These are phyloP conservation scores for Hypothenemus hampei DNA, from an alignment of 1,140 invertebrate species.

Conservation along the genomic window DNA sequence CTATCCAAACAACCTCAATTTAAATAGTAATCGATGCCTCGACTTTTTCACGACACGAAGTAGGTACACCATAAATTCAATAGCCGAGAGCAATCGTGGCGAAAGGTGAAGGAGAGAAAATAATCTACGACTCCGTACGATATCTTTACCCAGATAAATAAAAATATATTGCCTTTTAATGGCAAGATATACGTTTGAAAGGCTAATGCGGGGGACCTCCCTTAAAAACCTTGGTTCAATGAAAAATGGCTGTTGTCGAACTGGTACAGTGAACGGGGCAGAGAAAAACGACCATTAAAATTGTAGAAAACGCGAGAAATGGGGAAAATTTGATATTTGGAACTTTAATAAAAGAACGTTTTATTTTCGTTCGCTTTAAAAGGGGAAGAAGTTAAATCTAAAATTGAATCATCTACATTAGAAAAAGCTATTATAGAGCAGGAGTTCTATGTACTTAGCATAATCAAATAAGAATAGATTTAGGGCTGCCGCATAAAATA, in stretches of 20 bases:
- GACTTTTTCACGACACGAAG: neutral
- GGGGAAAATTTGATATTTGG: conserved; percentile 1
- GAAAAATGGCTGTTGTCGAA: conserved; percentile 14
- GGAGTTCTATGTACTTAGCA: too few species aligned
- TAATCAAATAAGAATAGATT: too few species aligned
- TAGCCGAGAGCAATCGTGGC: neutral
- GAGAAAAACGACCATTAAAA: conserved; percentile 14
- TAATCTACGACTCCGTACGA: neutral
- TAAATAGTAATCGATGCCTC: neutral
- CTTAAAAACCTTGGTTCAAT: conserved; percentile 8
- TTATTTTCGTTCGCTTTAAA: neutral
- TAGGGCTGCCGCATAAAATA: too few species aligned
- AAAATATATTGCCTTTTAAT: conserved; percentile 19
- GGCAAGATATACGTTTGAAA: conserved; percentile 21
- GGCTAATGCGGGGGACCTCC: conserved; percentile 21
- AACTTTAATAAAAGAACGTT: conserved; percentile 5
- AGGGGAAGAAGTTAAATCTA: conserved; percentile 1
- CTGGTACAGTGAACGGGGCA: conserved; percentile 8
- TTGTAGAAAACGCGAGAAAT: conserved; percentile 2
- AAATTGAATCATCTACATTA: conserved; percentile 10
- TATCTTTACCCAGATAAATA: conserved; percentile 18
- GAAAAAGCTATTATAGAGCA: too few species aligned
- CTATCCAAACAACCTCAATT: neutral
- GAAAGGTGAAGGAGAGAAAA: conserved; percentile 11
- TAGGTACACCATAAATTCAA: conserved; percentile 11